Base-by-base conservation (phyloP, 2,113 vertebrate genomes). In the Silurus meridionalis region DNA sequence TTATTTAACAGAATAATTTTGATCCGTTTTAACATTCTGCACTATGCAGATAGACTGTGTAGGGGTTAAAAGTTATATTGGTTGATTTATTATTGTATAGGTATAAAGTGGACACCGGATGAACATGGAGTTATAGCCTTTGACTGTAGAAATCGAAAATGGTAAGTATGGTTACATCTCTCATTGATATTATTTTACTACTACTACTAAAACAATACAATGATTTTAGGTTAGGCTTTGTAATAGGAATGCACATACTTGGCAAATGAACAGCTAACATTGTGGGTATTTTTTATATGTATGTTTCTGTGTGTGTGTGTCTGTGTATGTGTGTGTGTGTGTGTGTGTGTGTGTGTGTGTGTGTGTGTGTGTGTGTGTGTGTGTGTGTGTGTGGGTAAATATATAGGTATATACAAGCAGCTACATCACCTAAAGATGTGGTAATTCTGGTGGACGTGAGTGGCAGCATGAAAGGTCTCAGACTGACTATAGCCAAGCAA, bases 401-500 rank as follows among this genome's bases (percentile, higher is more conserved):
- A 0, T 87, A 67, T 90, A 99, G 98, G 98, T 99, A 99, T 85
- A 99, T 99, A 91, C 98, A 99, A 91, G 98, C 98, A 77, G 98
- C 98, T 28, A 99, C 98, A 82, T 99, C 98, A 86, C 98, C 98
- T 0, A 99, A 99, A 93, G 96, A 99, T 13, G 97, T 99, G 83
- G 96, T 99, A 58, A 99, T 99, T 92, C 93, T 99, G 89, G 97
- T 99, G 25, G 98, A 99, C 14, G 97, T 99, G 86, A 99, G 98
- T 10, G 98, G 98, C 87, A 99, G 98, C 85, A 99, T 99, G 98
- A 99, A 99, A 92, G 98, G 98, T 5, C 96, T 99, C 53, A 96
- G 98, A 71, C 88, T 99, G 91, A 99, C 98, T 58, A 99, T 99
- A 1, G 98, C 98, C 2, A 96, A 97, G 85, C 98, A 99, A 91